Percentiles rank a stretch among this genome's conserved stretches.
phyloP scores from a whole-genome alignment of 1,140 invertebrate species.

The Drosophila bocki region DNA sequence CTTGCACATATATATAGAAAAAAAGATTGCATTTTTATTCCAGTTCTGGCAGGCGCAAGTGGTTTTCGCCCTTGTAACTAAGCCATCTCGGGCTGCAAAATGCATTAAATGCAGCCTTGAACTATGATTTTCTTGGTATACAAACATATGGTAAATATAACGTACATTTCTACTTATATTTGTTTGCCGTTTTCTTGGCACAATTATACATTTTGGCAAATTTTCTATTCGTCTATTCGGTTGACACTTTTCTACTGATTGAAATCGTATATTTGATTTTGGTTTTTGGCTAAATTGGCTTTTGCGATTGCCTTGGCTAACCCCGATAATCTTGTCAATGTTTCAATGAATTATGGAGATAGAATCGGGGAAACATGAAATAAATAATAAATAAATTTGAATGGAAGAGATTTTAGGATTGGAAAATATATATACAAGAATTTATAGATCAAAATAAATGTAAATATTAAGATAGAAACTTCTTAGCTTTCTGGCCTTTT shows the following conservation, averaged over 20 bases:
- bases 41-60: constrained; percentile 35
- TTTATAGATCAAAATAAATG: not conserved
- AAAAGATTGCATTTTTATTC: constrained; percentile 42
- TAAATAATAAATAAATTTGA: not conserved
- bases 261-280: constrained; percentile 46
- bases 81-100: constrained; percentile 21
- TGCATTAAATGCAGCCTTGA: constrained; percentile 57
- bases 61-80: constrained; percentile 37
- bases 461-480: not conserved
- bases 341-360: constrained; percentile 23
- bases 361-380: not conserved
- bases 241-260: constrained; percentile 47
- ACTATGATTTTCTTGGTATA: constrained; percentile 36
- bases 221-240: constrained; percentile 14
- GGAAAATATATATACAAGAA: not conserved
- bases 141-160: constrained; percentile 14
- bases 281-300: constrained; percentile 39
- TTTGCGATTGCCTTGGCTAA: no score
- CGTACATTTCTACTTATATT: constrained; percentile 4
- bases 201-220: constrained; percentile 49
- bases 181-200: constrained; percentile 47
- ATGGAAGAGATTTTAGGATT: not conserved
- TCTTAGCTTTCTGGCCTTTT: not conserved
- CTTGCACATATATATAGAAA: constrained; percentile 1
- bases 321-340: constrained; percentile 24